Conservation (phyloP, 2,888 invertebrate species). For the Agrochola litura region DNA sequence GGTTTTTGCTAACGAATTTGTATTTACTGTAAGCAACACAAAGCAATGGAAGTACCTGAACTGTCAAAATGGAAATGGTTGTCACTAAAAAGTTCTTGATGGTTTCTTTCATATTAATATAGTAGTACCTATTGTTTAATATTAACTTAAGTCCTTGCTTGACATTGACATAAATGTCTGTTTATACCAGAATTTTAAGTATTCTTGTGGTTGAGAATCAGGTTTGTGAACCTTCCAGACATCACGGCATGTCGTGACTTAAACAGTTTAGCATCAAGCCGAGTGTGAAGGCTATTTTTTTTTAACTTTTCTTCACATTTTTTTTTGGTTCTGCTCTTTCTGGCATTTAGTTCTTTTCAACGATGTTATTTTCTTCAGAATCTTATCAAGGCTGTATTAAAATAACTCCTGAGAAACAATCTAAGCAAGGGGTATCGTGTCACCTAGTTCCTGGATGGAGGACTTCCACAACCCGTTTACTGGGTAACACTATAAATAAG, state of each 20-base stretch:
- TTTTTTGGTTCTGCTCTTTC: not conserved
- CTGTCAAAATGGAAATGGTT: not conserved
- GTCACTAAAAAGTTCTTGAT: not conserved
- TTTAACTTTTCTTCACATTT: not conserved
- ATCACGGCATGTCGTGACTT: slow-evolving; percentile 21
- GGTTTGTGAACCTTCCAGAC: slow-evolving; percentile 10
- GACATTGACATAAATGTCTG: too few species aligned
- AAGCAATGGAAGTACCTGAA: not conserved
- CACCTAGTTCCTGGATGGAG: not conserved
- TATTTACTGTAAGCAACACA: not conserved
- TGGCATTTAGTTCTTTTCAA: not conserved
- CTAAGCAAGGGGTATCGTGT: not conserved
- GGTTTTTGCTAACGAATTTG: not conserved
- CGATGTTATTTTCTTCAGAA: not conserved
- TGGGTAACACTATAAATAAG: not conserved
- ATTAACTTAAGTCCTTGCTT: not conserved
- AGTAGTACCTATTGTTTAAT: not conserved
- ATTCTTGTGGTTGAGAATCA: not conserved
- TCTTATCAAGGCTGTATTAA: not conserved
- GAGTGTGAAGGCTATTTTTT: slow-evolving; percentile 22
- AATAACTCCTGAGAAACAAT: not conserved
- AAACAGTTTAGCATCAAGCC: slow-evolving; percentile 8
- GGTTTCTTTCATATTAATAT: not conserved
- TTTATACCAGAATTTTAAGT: slow-evolving; percentile 12
- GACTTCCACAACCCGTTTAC: not conserved